Conservation (phyloP, 2,888 invertebrate genomes). For the Esperia sulphurella region DNA sequence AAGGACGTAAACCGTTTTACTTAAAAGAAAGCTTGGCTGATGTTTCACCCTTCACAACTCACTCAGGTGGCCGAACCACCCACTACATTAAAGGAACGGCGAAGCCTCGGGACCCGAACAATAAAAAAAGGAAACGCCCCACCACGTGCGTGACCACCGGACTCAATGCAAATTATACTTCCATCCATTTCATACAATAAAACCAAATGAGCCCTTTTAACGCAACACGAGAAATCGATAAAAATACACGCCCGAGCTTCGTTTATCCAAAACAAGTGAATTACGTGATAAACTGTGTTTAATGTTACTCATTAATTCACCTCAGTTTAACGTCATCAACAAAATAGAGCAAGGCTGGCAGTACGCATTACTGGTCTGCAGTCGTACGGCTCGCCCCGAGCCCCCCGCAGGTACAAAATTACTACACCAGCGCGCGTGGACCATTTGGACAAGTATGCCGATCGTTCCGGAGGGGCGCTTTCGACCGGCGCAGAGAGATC, state of each 20-base stretch:
- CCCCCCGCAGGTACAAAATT: no score
- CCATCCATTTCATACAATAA: constrained; percentile 75
- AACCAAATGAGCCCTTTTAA: constrained; percentile 76
- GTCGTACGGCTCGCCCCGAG: no score
- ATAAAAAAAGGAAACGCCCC: constrained; percentile 61
- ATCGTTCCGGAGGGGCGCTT: no score
- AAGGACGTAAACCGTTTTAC: no score
- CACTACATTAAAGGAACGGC: constrained; percentile 15
- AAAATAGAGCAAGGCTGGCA: no score
- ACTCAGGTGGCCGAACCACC: constrained; percentile 3
- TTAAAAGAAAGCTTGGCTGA: not conserved
- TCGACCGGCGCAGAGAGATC: no score
- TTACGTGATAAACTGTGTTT: constrained; percentile 8
- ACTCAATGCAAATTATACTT: constrained; percentile 75
- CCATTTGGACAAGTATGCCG: no score
- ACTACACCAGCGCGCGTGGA: no score
- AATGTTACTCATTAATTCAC: not conserved
- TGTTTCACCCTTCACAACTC: not conserved
- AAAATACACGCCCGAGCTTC: constrained; percentile 40
- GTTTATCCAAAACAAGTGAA: not conserved
- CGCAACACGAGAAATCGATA: constrained; percentile 73
- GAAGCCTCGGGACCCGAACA: constrained; percentile 55
- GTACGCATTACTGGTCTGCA: no score
- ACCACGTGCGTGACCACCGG: constrained; percentile 69
- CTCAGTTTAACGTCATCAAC: no score